Percentiles rank a stretch among this genome's conserved stretches.
Evolutionary conservation across 2,888 invertebrate species (phyloP).

Genomic region (Caenorhabditis macrosperma): DNA sequence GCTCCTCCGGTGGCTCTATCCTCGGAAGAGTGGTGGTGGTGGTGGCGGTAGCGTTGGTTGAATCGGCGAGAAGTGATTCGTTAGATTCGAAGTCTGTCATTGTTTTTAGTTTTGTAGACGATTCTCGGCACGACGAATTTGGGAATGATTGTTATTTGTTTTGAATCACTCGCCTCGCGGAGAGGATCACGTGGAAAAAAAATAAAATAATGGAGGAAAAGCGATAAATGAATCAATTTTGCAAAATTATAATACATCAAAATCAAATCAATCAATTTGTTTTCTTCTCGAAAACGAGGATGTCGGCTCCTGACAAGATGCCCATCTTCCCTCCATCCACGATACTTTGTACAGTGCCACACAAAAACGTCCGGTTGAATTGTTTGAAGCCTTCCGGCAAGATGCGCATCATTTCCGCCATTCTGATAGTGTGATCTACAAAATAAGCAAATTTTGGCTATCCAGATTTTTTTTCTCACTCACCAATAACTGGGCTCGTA

Average conservation of each 20-base stretch:
- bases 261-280: not conserved
- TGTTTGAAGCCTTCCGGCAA: slow-evolving; percentile 77
- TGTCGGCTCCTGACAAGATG: slow-evolving; percentile 76
- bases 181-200: too few species aligned
- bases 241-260: not conserved
- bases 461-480: slow-evolving; percentile 43
- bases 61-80: too few species aligned
- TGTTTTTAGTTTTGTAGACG: too few species aligned
- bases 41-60: too few species aligned
- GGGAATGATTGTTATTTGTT: too few species aligned
- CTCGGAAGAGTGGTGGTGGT: too few species aligned
- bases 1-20: too few species aligned
- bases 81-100: too few species aligned
- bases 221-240: not conserved
- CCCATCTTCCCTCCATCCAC: slow-evolving; percentile 77
- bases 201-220: not conserved
- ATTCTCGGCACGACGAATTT: too few species aligned
- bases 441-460: slow-evolving; percentile 32
- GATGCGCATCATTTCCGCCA: slow-evolving; percentile 70
- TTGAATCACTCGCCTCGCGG: too few species aligned
- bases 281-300: slow-evolving; percentile 74
- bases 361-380: slow-evolving; percentile 77
- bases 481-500: slow-evolving; percentile 64
- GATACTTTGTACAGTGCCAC: slow-evolving; percentile 77
- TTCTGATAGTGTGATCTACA: slow-evolving; percentile 55